These are phyloP conservation scores for Ctenodactylus gundi DNA, from an alignment of 2,113 vertebrate species.

Conservation along the genomic window DNA sequence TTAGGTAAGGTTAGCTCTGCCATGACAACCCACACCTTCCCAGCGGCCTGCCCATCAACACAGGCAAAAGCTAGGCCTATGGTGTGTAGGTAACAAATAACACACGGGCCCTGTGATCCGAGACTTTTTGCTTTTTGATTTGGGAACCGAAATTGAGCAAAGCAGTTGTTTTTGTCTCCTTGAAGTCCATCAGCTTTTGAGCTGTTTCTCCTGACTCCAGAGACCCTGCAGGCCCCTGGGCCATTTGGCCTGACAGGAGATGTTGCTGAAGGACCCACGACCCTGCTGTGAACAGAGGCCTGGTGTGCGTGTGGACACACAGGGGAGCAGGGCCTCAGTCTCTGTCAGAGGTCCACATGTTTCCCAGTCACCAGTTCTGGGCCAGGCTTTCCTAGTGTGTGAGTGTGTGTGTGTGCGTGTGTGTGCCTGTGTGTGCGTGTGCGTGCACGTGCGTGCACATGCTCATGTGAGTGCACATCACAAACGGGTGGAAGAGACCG, in stretches of 20 bases:
- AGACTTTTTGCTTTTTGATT: not conserved
- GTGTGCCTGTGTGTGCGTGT: no score
- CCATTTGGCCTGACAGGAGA: not conserved
- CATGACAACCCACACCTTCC: not conserved
- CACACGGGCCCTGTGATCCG: not conserved
- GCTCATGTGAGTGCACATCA: not conserved
- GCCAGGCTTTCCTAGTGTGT: not conserved
- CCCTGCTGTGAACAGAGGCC: not conserved
- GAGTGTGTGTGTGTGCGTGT: fast-evolving
- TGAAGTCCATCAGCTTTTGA: not conserved
- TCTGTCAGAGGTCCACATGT: not conserved
- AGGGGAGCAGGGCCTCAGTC: not conserved
- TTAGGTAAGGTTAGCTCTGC: not conserved
- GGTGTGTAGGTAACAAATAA: not conserved
- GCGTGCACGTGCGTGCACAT: not conserved
- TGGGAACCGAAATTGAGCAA: not conserved
- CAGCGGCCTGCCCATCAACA: not conserved
- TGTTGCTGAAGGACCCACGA: not conserved
- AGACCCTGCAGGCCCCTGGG: not conserved
- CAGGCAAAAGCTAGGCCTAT: not conserved
- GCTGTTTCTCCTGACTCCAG: not conserved
- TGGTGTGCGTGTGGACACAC: not conserved
- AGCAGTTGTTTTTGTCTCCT: not conserved
- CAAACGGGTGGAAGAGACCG: not conserved
- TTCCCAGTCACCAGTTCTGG: not conserved